Conservation (phyloP, 2,797 vertebrate species). For the Sebastes matsubarae region DNA sequence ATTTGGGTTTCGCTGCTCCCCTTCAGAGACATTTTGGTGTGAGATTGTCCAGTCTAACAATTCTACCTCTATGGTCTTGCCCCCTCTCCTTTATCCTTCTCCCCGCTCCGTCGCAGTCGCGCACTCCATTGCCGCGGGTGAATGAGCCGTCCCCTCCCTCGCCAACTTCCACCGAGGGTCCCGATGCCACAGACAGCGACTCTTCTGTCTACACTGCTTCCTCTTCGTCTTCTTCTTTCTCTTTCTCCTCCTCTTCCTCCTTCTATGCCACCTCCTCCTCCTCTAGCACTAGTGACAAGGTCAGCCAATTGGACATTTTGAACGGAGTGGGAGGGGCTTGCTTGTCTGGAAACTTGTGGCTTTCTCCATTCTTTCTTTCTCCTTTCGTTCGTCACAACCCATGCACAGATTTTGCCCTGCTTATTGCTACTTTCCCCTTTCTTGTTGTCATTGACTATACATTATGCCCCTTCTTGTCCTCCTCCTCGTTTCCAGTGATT, state of each 20-base stretch:
- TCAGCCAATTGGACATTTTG: conserved; percentile 72
- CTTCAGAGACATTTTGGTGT: neutral
- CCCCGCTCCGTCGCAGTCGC: conserved; percentile 59
- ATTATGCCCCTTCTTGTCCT: conserved; percentile 4
- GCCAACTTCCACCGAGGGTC: conserved; percentile 80
- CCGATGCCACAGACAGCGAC: conserved; percentile 79
- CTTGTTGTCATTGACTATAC: conserved; percentile 17
- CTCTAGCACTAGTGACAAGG: conserved; percentile 84
- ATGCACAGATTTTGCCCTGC: conserved; percentile 42
- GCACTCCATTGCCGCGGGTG: conserved; percentile 57
- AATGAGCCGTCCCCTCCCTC: conserved; percentile 72
- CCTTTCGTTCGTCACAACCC: conserved; percentile 44
- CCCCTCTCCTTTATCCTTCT: conserved; percentile 45
- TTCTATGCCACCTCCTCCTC: conserved; percentile 85
- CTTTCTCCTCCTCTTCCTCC: conserved; percentile 81
- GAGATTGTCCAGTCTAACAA: conserved; percentile 52
- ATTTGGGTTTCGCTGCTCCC: neutral
- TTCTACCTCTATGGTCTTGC: conserved; percentile 63
- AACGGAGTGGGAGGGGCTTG: conserved; percentile 67
- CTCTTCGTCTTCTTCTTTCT: conserved; percentile 76
- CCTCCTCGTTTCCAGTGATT: conserved; percentile 29
- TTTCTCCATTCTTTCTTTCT: conserved; percentile 47
- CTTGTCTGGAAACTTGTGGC: conserved; percentile 56
- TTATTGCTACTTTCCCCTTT: conserved; percentile 10
- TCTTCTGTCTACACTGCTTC: conserved; percentile 77